Base-by-base conservation (phyloP, 2,888 invertebrate species). In the Cheilosia impressa region DNA sequence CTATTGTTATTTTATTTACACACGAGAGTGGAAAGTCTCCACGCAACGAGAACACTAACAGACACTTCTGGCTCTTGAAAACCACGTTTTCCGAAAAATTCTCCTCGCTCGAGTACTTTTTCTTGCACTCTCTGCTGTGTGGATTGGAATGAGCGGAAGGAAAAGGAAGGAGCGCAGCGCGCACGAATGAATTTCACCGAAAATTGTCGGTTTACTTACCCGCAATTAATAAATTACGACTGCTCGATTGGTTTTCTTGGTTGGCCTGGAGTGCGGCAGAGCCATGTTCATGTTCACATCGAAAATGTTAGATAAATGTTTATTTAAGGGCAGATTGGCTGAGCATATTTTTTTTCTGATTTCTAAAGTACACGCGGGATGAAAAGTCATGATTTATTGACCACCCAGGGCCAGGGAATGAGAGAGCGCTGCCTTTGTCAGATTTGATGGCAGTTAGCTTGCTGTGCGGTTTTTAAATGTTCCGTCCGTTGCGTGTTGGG, bases 151-250 rank as follows among this genome's bases (percentile, higher is more conserved):
- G 13, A 34, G 34, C 3, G 34, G 34, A 19, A 19, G 6, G 31
- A 7, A 31, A 27, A 7, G 27, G 27, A 10, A 38, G 13, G 13
- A 13, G 13, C 34, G 45, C 45, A 17, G 7, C n/a, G 19, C n/a
- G n/a, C 66, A 66, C 24, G 38, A 58, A 27, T 58, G 50, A 17
- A 50, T 19, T 69, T 55, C 47, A 13, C n/a, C 22, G 19, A 62
- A 71, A 53, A 79, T 57, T 47, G 53, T 43, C 62, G 57, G 50
- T 72, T 78, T 58, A 72, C 34, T 75, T 62, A 47, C 53, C 53
- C 38, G 52, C 55, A 60, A 80, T 68, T 68, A 80, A 66, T 75
- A 73, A 75, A 66, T 73, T 57, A 66, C 24, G 17, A 72, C 43
- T 43, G 52, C 58, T 52, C 43, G 41, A 72, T 52, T 72, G 17